A percentile compares a stretch with the other conserved stretches of the same genome.
phyloP scores from a whole-genome alignment of 2,888 invertebrate species.

The Allophyes oxyacanthae region DNA sequence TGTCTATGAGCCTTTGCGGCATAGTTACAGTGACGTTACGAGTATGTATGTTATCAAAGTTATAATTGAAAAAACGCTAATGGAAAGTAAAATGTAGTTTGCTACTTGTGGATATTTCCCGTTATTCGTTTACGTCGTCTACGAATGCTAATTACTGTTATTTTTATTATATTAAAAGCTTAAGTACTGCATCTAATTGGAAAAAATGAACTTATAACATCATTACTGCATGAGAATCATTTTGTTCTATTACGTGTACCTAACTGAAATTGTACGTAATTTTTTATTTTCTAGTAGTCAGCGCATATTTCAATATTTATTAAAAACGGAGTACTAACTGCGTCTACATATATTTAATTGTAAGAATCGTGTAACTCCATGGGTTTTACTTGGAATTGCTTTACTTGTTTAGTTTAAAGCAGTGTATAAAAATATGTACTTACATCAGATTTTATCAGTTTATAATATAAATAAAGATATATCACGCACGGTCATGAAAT shows the following conservation, averaged over 20 bases:
- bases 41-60: constrained; percentile 40
- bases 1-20: constrained; percentile 19
- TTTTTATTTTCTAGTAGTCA: constrained; percentile 22
- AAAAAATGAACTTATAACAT: constrained; percentile 41
- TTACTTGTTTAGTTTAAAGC: too few species aligned
- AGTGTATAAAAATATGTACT: too few species aligned
- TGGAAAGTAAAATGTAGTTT: constrained; percentile 6
- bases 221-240: constrained; percentile 51
- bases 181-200: constrained; percentile 35
- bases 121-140: constrained; percentile 3
- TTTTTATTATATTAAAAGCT: constrained; percentile 3
- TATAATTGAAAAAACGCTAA: constrained; percentile 23
- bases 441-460: constrained; percentile 21
- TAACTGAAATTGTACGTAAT: constrained; percentile 22
- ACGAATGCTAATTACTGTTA: not conserved
- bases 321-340: too few species aligned
- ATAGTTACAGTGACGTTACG: constrained; percentile 2
- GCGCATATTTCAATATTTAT: constrained; percentile 15
- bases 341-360: too few species aligned
- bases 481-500: constrained; percentile 23
- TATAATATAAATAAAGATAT: too few species aligned
- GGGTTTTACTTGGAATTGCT: too few species aligned
- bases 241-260: constrained; percentile 19
- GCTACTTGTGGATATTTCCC: not conserved
- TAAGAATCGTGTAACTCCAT: too few species aligned